Base-by-base conservation (phyloP, 2,888 invertebrate genomes). In the Drosophila lutescens region DNA sequence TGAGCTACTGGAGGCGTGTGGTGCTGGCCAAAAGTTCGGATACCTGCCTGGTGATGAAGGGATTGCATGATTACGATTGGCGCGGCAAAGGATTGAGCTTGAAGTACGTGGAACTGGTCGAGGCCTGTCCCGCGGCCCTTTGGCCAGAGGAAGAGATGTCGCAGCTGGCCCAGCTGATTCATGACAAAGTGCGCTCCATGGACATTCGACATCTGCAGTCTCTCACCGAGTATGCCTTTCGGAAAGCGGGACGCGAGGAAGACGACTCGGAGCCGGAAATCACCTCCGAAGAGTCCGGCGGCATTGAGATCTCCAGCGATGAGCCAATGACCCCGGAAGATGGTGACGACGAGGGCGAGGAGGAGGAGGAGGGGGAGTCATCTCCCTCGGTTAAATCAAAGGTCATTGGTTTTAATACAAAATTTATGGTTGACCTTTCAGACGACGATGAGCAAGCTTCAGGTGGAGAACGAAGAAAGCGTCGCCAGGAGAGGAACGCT, bases 1-100 rank as follows among this genome's bases (percentile, higher is more conserved):
- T 80, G 12, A 71, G 77, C 0, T 91, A 79, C 61, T 91, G 91
- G 91, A 86, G 80, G 1, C 86, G 91, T 8, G 80, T 91, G 0
- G 91, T 87, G 7, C 59, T 89, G 8, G 65, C 80, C 4, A 91
- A 89, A 46, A 79, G 78, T 32, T 40, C 57, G 0, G 79, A 90
- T 23, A 82, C 80, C 15, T 63, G 80, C 4, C 62, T 89, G 4
- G 40, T 72, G 0, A 59, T 86, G 15, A 79, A 80, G 56, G 75
- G 66, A 15, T n/a, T 61, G 0, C 20, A 76, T 4, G 75, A 83
- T 17, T 76, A 70, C 9, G 78, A 82, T 23, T 91, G 91, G 91
- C 87, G 81, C 23, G 76, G 81, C 41, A 44, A 74, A 8, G 89
- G 80, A 0, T 43, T 91, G 2, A 82, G 90, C 7, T 34, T 91